A percentile compares a stretch with the other conserved stretches of the same genome.
These are phyloP conservation scores for Psittacula echo DNA, from an alignment of 2,797 vertebrate species.

Conservation along the genomic window DNA sequence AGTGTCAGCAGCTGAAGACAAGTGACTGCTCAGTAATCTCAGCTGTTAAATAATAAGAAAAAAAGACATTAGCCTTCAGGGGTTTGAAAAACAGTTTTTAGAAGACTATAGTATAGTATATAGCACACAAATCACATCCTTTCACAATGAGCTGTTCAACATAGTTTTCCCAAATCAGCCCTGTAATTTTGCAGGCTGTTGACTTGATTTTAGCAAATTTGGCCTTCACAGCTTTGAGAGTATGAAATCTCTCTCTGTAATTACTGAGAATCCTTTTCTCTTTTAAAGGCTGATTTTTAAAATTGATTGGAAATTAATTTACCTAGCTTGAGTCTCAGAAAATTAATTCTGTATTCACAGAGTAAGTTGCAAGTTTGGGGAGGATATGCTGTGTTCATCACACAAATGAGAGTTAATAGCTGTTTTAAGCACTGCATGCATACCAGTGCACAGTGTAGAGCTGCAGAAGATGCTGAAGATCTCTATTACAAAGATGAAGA, in stretches of 20 bases:
- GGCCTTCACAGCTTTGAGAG: neutral
- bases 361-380: neutral
- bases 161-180: neutral
- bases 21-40: neutral
- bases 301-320: slow-evolving; percentile 14
- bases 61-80: neutral
- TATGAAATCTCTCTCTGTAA: neutral
- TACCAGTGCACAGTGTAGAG: neutral
- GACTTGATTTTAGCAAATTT: slow-evolving; percentile 31
- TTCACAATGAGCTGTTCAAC: neutral
- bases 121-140: neutral
- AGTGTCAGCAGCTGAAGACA: neutral
- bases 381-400: neutral
- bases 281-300: neutral
- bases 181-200: slow-evolving; percentile 4
- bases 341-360: slow-evolving; percentile 35
- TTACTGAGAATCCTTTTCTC: neutral
- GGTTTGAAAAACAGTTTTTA: neutral
- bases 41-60: neutral
- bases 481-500: neutral
- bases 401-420: neutral
- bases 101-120: neutral
- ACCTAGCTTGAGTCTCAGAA: neutral
- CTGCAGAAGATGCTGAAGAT: neutral
- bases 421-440: neutral